Evolutionary conservation across 2,888 invertebrate species (phyloP).

Genomic region (Eumerus sabulonum): DNA sequence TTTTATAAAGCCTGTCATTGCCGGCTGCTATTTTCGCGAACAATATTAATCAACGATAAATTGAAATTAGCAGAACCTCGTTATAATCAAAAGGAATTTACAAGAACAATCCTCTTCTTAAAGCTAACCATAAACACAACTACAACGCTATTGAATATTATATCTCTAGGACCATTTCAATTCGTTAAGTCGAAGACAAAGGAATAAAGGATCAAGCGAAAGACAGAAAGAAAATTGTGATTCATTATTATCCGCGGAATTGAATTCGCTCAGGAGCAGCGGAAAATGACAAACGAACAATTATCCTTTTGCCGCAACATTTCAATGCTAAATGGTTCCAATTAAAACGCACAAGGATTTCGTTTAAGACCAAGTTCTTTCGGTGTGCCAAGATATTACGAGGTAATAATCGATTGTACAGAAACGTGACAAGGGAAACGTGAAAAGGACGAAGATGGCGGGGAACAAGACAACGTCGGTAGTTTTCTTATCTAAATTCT

Average conservation of each 20-base stretch:
- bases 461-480: conserved; percentile 10
- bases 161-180: conserved; percentile 53
- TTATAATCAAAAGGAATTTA: conserved; percentile 34
- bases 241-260: conserved; percentile 55
- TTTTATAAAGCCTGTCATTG: conserved; percentile 51
- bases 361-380: conserved; percentile 2
- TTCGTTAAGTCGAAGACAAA: conserved; percentile 40
- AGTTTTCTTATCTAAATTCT: conserved; percentile 39
- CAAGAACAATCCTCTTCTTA: conserved; percentile 53
- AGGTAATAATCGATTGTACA: conserved; percentile 67
- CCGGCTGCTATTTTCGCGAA: conserved; percentile 39
- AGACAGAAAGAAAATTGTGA: conserved; percentile 37
- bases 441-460: conserved; percentile 14
- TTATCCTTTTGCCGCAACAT: conserved; percentile 66
- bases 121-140: conserved; percentile 15
- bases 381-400: conserved; percentile 52
- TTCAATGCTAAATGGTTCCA: conserved; percentile 67
- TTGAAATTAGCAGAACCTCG: conserved; percentile 26
- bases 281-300: conserved; percentile 65
- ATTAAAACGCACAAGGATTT: conserved; percentile 58
- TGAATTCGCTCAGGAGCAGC: conserved; percentile 32
- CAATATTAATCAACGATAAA: conserved; percentile 53
- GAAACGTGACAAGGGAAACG: neutral
- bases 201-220: neutral
- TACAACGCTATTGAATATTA: conserved; percentile 7